A percentile compares a stretch with the other conserved stretches of the same genome.
phyloP scores from a whole-genome alignment of 2,888 invertebrate species.

The Hyppa rectilinea region DNA sequence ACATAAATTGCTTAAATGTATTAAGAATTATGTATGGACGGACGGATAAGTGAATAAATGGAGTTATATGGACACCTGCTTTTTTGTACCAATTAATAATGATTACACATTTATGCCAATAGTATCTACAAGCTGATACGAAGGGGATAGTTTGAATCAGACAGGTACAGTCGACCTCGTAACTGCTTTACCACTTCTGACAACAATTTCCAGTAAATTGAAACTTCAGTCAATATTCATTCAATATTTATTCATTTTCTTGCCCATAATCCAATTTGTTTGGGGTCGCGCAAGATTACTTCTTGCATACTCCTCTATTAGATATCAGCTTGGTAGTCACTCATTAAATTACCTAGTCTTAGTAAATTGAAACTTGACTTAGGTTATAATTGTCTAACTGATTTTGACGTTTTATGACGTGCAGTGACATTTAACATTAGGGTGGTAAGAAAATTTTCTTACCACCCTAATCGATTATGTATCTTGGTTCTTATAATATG shows the following conservation, averaged over 20 bases:
- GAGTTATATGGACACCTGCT: constrained; percentile 67
- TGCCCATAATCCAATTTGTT: not conserved
- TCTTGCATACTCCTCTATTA: no score
- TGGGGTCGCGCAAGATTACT: not conserved
- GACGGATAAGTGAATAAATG: constrained; percentile 44
- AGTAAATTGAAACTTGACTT: not conserved
- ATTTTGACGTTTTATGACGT: not conserved
- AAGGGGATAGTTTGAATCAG: constrained; percentile 51
- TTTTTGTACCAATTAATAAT: constrained; percentile 73
- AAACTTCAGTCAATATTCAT: no score
- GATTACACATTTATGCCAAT: constrained; percentile 72
- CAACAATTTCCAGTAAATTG: no score
- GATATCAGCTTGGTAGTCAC: no score
- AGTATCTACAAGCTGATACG: constrained; percentile 60
- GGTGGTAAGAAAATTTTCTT: no score
- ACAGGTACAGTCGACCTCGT: not conserved
- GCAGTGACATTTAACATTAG: not conserved
- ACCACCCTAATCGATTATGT: no score
- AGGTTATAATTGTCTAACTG: no score
- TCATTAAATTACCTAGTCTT: no score
- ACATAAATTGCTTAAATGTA: constrained; percentile 62
- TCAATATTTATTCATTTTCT: not conserved
- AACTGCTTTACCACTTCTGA: not conserved
- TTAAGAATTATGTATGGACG: constrained; percentile 51
- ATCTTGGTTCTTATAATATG: constrained; percentile 2